Conservation (phyloP, 2,888 invertebrate species). For the Fragum whitleyi region DNA sequence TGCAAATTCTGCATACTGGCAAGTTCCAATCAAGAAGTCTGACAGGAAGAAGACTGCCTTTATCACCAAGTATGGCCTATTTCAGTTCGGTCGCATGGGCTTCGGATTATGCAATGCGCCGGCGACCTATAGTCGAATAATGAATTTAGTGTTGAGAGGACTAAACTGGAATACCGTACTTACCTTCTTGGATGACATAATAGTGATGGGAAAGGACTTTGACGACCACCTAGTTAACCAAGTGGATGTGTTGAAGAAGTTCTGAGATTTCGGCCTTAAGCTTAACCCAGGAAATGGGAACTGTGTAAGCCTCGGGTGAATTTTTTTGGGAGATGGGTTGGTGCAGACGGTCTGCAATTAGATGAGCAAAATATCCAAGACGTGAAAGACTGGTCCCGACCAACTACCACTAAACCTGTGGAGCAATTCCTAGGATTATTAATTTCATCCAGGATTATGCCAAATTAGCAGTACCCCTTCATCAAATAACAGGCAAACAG, state of each 20-base stretch:
- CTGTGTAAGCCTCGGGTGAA: constrained; percentile 46
- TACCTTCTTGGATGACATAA: constrained; percentile 64
- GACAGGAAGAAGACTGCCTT: constrained; percentile 63
- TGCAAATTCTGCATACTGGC: constrained; percentile 17
- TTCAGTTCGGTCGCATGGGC: constrained; percentile 37
- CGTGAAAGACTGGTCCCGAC: neutral
- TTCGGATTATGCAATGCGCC: constrained; percentile 62
- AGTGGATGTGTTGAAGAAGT: constrained; percentile 38
- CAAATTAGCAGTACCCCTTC: too few relatives aligned
- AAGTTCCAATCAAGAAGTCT: constrained; percentile 27
- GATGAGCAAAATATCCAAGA: neutral
- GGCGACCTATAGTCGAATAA: constrained; percentile 47
- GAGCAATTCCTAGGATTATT: neutral
- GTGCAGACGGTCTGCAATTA: constrained; percentile 27
- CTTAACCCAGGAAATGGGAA: constrained; percentile 58
- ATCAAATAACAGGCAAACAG: too few relatives aligned
- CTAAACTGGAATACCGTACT: constrained; percentile 56
- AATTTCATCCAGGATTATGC: neutral
- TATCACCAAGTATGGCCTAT: constrained; percentile 59
- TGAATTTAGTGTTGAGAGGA: constrained; percentile 54
- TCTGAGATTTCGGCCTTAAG: constrained; percentile 42
- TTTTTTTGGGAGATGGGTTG: constrained; percentile 50
- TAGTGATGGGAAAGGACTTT: constrained; percentile 59
- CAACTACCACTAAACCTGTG: neutral
- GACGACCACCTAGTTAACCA: constrained; percentile 34